phyloP scores from a whole-genome alignment of 1,140 invertebrate genomes.

The Neodiprion lecontei region DNA sequence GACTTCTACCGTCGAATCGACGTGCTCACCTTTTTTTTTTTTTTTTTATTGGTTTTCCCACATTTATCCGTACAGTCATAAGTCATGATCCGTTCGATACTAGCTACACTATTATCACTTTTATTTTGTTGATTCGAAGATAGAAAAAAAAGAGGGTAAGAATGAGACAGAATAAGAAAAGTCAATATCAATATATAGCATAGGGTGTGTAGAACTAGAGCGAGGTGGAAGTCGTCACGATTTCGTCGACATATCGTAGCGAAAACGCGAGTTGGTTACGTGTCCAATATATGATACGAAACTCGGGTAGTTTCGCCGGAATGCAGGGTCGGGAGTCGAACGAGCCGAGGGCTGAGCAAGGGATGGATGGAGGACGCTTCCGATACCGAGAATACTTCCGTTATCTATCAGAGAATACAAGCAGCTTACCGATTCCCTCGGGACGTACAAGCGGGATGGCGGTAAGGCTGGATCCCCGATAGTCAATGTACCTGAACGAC shows the following conservation, averaged over 20 bases:
- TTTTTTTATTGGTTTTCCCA: too few relatives aligned
- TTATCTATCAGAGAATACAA: slow-evolving; percentile 24
- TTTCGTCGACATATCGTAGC: neutral
- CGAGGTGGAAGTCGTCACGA: neutral
- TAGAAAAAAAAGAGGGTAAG: too few relatives aligned
- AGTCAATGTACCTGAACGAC: too few relatives aligned
- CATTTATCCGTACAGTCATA: too few relatives aligned
- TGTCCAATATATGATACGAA: neutral
- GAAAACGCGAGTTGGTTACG: neutral
- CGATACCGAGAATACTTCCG: slow-evolving; percentile 15
- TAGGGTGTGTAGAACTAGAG: too few relatives aligned
- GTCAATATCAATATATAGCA: too few relatives aligned
- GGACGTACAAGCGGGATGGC: neutral
- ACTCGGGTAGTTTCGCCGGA: neutral
- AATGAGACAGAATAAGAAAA: too few relatives aligned
- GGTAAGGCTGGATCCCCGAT: neutral
- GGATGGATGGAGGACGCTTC: neutral
- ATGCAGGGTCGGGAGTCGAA: neutral
- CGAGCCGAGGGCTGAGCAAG: neutral
- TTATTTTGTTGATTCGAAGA: too few relatives aligned
- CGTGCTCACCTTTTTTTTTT: too few relatives aligned
- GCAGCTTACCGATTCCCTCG: slow-evolving; percentile 23
- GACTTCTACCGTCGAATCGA: too few relatives aligned
- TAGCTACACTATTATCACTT: too few relatives aligned
- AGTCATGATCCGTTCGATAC: too few relatives aligned